Conservation (phyloP, 2,888 invertebrate species). For the Oscheius myriophilus region DNA sequence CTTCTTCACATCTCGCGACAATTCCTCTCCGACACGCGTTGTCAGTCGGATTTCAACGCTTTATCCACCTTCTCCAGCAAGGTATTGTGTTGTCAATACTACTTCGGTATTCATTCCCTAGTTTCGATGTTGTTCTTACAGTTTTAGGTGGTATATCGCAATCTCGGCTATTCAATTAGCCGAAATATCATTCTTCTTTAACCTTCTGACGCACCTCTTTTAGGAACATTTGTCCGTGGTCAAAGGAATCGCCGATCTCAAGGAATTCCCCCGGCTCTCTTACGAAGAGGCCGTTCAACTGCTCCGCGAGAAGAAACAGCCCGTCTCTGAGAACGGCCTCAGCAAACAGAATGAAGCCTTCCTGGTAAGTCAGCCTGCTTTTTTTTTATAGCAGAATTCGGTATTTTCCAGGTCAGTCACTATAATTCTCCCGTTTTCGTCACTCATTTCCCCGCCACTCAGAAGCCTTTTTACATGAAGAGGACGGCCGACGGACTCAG, state of each 20-base stretch:
- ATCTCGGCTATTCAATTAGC: no score
- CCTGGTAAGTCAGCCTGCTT: slow-evolving; percentile 39
- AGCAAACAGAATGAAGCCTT: slow-evolving; percentile 58
- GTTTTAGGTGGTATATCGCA: no score
- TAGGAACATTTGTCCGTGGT: slow-evolving; percentile 15
- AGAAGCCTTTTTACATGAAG: slow-evolving; percentile 93
- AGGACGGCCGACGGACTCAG: slow-evolving; percentile 32
- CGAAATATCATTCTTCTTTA: no score
- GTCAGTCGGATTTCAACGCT: slow-evolving; percentile 3
- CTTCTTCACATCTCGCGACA: slow-evolving; percentile 31
- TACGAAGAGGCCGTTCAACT: slow-evolving; percentile 55
- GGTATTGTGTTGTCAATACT: no score
- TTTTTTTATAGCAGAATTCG: no score
- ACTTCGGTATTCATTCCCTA: no score
- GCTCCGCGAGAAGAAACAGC: slow-evolving; percentile 35
- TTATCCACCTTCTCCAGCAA: no score
- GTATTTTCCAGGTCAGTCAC: slow-evolving; percentile 19
- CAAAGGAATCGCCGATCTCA: not conserved
- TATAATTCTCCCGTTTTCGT: slow-evolving; percentile 84
- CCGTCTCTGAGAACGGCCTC: slow-evolving; percentile 40
- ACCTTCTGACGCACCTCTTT: no score
- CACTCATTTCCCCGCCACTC: slow-evolving; percentile 85
- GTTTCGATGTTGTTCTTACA: no score
- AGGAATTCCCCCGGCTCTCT: slow-evolving; percentile 41
- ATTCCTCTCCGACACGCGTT: not conserved